Evolutionary conservation across 2,797 vertebrate species (phyloP).

Genomic region (Chelidonichthys spinosus): DNA sequence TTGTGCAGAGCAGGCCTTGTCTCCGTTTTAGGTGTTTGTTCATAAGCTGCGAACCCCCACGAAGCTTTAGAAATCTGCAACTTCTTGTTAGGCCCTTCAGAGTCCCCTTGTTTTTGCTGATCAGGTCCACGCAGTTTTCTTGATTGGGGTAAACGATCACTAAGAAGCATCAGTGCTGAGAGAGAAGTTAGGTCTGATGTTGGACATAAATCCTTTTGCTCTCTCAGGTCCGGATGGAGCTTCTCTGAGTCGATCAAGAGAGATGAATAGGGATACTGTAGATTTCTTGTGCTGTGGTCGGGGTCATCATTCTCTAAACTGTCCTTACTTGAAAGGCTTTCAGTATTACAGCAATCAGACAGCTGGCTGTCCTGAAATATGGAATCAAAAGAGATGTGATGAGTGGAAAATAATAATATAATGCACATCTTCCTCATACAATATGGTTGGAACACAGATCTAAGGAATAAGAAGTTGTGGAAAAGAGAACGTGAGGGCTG

Average conservation of each 20-base stretch:
- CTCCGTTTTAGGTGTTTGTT: constrained; percentile 40
- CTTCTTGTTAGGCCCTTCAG: constrained; percentile 39
- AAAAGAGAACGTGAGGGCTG: not conserved
- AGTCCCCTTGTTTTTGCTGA: constrained; percentile 38
- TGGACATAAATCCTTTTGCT: constrained; percentile 58
- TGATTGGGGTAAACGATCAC: constrained; percentile 46
- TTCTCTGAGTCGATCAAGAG: constrained; percentile 66
- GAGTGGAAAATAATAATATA: constrained; percentile 8
- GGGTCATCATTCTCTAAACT: constrained; percentile 89
- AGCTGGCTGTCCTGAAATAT: constrained; percentile 84
- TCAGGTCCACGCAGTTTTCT: constrained; percentile 35
- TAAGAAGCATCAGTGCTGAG: constrained; percentile 70
- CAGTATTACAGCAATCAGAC: constrained; percentile 82
- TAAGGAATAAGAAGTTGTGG: constrained; percentile 40
- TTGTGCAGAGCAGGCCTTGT: constrained; percentile 30
- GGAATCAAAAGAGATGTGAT: constrained; percentile 27
- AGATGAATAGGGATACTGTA: constrained; percentile 58
- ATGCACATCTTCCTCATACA: constrained; percentile 16
- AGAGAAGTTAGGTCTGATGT: constrained; percentile 56
- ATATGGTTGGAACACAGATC: constrained; percentile 1
- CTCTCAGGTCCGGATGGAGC: constrained; percentile 56
- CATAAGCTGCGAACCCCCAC: constrained; percentile 45
- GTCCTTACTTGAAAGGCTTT: constrained; percentile 90
- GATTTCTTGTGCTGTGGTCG: constrained; percentile 65
- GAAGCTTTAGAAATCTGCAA: constrained; percentile 51